phyloP scores from a whole-genome alignment of 2,888 invertebrate genomes.

The Spodoptera exigua region DNA sequence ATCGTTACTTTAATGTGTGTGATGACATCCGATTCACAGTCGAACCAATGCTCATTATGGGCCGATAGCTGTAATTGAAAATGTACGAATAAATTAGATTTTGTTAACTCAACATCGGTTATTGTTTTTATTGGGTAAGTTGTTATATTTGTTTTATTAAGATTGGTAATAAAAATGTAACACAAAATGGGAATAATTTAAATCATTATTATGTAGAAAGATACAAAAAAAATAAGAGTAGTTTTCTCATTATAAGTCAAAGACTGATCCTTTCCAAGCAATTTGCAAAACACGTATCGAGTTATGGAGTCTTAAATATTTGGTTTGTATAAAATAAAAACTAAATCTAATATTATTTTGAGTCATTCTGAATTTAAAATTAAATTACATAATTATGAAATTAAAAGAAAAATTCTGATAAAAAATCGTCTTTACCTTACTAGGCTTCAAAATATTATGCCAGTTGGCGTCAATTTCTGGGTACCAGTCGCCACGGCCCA shows the following conservation, averaged over 20 bases:
- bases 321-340: too few species aligned
- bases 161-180: slow-evolving; percentile 11
- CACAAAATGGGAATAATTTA: not conserved
- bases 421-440: slow-evolving; percentile 81
- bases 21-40: slow-evolving; percentile 75
- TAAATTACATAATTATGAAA: too few species aligned
- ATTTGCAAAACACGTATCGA: too few species aligned
- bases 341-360: not conserved
- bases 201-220: not conserved
- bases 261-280: too few species aligned
- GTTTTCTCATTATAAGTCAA: not conserved
- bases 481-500: slow-evolving; percentile 71
- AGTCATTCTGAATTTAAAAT: too few species aligned
- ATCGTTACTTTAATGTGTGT: slow-evolving; percentile 89
- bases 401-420: not conserved
- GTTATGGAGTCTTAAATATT: too few species aligned
- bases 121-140: slow-evolving; percentile 36
- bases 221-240: not conserved
- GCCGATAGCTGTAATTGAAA: slow-evolving; percentile 81
- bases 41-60: slow-evolving; percentile 85
- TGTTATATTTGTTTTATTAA: slow-evolving; percentile 16
- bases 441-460: slow-evolving; percentile 83
- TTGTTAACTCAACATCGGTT: slow-evolving; percentile 19
- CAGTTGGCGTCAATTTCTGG: slow-evolving; percentile 72
- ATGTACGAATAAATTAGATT: slow-evolving; percentile 46